Conservation (phyloP, 1,140 invertebrate genomes). For the Himalopsyche phryganea region DNA sequence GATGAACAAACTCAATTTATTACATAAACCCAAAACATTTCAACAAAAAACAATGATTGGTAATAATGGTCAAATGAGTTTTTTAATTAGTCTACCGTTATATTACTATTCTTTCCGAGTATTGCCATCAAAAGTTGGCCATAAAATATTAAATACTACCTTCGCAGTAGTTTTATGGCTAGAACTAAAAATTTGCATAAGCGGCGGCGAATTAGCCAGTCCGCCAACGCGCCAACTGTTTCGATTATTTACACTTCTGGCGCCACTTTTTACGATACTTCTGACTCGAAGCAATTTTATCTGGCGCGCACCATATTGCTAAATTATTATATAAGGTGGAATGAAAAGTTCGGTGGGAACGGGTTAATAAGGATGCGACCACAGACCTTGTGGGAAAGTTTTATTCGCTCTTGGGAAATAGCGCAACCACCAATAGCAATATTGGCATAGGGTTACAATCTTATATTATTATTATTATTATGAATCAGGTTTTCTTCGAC, state of each 20-base stretch:
- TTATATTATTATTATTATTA: too few relatives aligned
- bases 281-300: slow-evolving; percentile 5
- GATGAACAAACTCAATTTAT: too few relatives aligned
- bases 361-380: slow-evolving; percentile 1
- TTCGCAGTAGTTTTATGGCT: neutral
- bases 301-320: slow-evolving; percentile 5
- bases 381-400: slow-evolving; percentile 1
- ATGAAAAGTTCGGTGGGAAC: slow-evolving; percentile 1
- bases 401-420: slow-evolving; percentile 7
- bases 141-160: too few relatives aligned
- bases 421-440: too few relatives aligned
- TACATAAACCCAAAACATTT: too few relatives aligned
- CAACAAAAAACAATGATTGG: too few relatives aligned
- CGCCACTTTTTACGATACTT: slow-evolving; percentile 2
- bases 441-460: too few relatives aligned
- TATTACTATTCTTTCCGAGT: too few relatives aligned
- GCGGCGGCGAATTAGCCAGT: neutral
- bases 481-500: too few relatives aligned
- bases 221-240: slow-evolving; percentile 2
- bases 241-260: slow-evolving; percentile 6
- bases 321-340: slow-evolving; percentile 4
- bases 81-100: too few relatives aligned
- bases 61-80: too few relatives aligned
- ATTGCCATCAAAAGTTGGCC: too few relatives aligned
- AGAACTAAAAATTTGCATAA: slow-evolving; percentile 5